Percentiles rank a stretch among this genome's conserved stretches.
Conservation (phyloP, 2,113 vertebrate genomes). For the Cichladusa arquata region DNA sequence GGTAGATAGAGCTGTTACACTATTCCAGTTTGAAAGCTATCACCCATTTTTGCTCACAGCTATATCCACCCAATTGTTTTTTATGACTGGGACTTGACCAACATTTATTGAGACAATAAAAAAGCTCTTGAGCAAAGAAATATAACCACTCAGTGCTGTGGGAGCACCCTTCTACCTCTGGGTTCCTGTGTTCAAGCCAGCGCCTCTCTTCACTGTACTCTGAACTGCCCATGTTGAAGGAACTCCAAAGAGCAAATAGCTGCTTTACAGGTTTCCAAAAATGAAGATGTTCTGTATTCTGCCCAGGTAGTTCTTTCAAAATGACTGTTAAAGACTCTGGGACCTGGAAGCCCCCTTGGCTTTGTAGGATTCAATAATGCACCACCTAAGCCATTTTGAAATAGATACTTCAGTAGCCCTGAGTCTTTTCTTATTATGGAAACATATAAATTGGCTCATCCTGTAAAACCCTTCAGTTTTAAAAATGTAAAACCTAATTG, state of each 20-base stretch:
- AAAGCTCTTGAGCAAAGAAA: background rate
- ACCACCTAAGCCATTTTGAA: conserved; percentile 68
- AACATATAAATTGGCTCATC: conserved; percentile 60
- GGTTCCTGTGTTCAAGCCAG: background rate
- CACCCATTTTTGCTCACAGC: conserved; percentile 30
- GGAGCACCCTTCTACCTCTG: background rate
- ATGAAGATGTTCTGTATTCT: conserved; percentile 65
- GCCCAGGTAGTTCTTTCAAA: conserved; percentile 57
- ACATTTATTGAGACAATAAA: conserved; percentile 12
- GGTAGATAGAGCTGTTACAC: conserved; percentile 56
- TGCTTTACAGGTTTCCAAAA: conserved; percentile 35
- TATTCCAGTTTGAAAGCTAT: conserved; percentile 29
- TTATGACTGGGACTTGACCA: background rate
- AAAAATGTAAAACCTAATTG: conserved; percentile 72
- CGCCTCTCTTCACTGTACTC: background rate
- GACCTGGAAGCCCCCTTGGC: conserved; percentile 66
- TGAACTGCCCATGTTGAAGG: background rate
- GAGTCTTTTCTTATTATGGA: conserved; percentile 64
- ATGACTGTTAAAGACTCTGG: conserved; percentile 59
- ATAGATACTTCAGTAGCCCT: conserved; percentile 40
- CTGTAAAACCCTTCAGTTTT: conserved; percentile 63
- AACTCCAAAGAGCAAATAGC: background rate
- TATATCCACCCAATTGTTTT: conserved; percentile 22
- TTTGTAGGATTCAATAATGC: conserved; percentile 69
- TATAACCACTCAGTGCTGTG: background rate